Base-by-base conservation (phyloP, 2,113 vertebrate species). In the Engraulis encrasicolus region DNA sequence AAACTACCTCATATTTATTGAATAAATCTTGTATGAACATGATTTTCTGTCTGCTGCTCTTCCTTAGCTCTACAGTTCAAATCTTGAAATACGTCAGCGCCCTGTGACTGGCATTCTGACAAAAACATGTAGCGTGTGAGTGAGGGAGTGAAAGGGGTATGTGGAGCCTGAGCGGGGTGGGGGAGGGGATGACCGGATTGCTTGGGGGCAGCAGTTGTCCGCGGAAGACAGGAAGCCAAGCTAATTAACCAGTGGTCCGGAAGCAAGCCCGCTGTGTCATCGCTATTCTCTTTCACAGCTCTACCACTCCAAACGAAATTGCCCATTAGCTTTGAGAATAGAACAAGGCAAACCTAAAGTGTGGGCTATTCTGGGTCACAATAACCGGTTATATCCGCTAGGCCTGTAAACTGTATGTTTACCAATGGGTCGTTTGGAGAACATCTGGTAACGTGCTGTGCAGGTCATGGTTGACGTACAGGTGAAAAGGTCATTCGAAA, bases 1-100 rank as follows among this genome's bases (percentile, higher is more conserved):
- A 38, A 37, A 40, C 88, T 89, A 89, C 88, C 88, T 89, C 88
- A 87, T 1, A 81, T 84, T 85, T 86, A 71, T 85, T 74, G 31
- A 74, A 74, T 80, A 50, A 48, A 80, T 50, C 27, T n/a, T 66
- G n/a, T 66, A 74, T 74, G 0, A 74, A 74, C 27, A 34, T 14
- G 66, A 74, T 74, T 2, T 4, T 2, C 31, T 36, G 66, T 74
- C 2, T 74, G 66, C n/a, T 66, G n/a, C 9, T 27, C n/a, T 66
- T 66, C 14, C 31, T 74, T 74, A n/a, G n/a, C n/a, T n/a, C n/a
- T 34, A 27, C 27, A 34, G 12, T 15, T 34, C 23, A 34, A 15
- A 17, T n/a, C 34, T 66, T 27, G 23, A 15, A 34, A 18, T 31
- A 31, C 66, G n/a, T n/a, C n/a, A 15, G 27, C 66, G 4, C 1